These are phyloP conservation scores for Centrocercus urophasianus DNA, from an alignment of 2,113 vertebrate genomes.

Conservation along the genomic window DNA sequence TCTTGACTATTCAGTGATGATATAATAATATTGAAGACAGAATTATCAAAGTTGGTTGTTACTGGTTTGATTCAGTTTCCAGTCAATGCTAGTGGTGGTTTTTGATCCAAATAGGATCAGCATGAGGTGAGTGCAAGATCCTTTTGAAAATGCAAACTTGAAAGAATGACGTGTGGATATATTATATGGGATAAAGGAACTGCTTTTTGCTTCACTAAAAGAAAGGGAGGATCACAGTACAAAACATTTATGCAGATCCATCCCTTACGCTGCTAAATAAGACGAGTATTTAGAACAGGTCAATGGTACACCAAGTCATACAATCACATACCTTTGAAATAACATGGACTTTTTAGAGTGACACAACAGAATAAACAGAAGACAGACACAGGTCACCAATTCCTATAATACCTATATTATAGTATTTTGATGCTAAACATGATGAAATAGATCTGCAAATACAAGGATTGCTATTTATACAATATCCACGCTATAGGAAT, in stretches of 20 bases:
- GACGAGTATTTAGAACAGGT: not conserved
- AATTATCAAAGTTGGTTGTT: not conserved
- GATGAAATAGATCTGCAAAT: not conserved
- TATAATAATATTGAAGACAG: not conserved
- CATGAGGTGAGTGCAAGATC: not conserved
- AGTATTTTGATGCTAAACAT: not conserved
- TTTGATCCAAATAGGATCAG: not conserved
- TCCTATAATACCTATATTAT: not conserved
- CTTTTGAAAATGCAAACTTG: not conserved
- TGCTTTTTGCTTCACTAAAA: not conserved
- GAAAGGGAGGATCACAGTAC: not conserved
- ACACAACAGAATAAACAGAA: not conserved
- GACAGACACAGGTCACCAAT: not conserved
- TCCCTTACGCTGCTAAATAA: not conserved
- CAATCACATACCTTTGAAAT: not conserved
- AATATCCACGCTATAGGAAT: not conserved
- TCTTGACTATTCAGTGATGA: not conserved
- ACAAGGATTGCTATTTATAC: constrained; percentile 1
- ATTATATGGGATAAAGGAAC: not conserved
- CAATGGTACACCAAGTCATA: not conserved
- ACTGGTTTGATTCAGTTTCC: not conserved
- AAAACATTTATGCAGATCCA: not conserved
- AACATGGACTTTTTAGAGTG: not conserved
- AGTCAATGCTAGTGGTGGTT: not conserved
- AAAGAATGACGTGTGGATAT: not conserved